These are phyloP conservation scores for Chrysemys picta DNA, from an alignment of 2,113 vertebrate genomes.

Conservation along the genomic window DNA sequence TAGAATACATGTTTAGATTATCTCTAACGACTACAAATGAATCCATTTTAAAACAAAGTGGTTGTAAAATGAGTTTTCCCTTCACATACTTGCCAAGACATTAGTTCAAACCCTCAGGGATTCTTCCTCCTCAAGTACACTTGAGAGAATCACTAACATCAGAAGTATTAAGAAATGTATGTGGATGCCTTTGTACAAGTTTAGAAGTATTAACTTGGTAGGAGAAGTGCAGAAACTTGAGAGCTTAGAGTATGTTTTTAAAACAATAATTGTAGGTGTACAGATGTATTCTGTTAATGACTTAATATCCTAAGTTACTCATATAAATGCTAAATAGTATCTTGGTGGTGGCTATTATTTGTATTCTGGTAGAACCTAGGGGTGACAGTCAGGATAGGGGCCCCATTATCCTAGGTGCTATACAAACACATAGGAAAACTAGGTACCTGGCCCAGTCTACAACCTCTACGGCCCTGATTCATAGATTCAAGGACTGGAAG, in stretches of 20 bases:
- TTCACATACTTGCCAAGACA: neutral
- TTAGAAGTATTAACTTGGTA: neutral
- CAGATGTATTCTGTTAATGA: neutral
- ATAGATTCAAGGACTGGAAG: too few species aligned
- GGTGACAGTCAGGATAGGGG: neutral
- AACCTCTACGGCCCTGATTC: neutral
- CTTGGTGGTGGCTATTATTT: neutral
- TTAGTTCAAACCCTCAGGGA: fast-evolving
- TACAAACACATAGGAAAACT: neutral
- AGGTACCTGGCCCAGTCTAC: neutral
- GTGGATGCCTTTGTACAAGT: neutral
- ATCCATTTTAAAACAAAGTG: neutral
- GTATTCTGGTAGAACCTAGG: neutral
- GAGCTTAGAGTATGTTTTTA: neutral
- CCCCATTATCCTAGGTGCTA: neutral
- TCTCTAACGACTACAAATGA: neutral
- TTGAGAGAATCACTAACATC: neutral
- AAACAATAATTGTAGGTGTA: neutral
- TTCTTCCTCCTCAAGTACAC: neutral
- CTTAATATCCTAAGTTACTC: neutral
- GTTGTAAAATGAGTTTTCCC: neutral
- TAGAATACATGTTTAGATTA: neutral
- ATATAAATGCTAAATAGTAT: neutral
- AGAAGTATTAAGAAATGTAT: neutral
- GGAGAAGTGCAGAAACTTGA: neutral